These are phyloP conservation scores for Platycercus adscitus DNA, from an alignment of 2,113 vertebrate species.

Conservation along the genomic window DNA sequence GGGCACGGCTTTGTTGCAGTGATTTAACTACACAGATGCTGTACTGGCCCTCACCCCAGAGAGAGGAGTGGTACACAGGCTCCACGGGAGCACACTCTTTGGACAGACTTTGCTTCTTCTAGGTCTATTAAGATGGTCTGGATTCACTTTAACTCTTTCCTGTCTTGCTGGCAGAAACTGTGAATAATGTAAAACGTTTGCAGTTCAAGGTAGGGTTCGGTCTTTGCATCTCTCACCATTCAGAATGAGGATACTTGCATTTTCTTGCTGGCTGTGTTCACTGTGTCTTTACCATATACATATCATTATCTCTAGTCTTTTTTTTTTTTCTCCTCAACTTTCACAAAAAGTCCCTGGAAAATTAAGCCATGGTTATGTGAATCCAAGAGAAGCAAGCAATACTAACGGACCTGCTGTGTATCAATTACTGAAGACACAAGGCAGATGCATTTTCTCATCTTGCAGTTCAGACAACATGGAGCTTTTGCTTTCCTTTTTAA, in stretches of 20 bases:
- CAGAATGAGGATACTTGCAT: background rate
- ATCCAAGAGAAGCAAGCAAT: background rate
- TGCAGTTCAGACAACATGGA: background rate
- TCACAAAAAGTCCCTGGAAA: background rate
- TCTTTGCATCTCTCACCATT: background rate
- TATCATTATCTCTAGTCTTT: background rate
- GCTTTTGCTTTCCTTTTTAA: background rate
- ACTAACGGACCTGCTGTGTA: background rate
- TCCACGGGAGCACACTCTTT: background rate
- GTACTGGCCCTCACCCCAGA: accelerated
- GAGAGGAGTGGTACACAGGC: background rate
- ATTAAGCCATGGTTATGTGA: background rate
- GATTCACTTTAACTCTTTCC: background rate
- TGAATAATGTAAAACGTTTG: background rate
- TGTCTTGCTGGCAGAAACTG: background rate
- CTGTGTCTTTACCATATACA: background rate
- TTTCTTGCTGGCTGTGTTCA: background rate
- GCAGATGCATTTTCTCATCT: background rate
- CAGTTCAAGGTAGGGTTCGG: background rate
- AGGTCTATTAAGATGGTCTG: background rate
- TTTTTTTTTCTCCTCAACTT: background rate
- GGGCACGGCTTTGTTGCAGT: background rate
- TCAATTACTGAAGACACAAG: background rate
- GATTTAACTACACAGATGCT: background rate
- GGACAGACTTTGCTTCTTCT: background rate